Percentiles rank a stretch among this genome's conserved stretches.
Conservation (phyloP, 2,888 invertebrate species). For the Pyrrhia umbra region DNA sequence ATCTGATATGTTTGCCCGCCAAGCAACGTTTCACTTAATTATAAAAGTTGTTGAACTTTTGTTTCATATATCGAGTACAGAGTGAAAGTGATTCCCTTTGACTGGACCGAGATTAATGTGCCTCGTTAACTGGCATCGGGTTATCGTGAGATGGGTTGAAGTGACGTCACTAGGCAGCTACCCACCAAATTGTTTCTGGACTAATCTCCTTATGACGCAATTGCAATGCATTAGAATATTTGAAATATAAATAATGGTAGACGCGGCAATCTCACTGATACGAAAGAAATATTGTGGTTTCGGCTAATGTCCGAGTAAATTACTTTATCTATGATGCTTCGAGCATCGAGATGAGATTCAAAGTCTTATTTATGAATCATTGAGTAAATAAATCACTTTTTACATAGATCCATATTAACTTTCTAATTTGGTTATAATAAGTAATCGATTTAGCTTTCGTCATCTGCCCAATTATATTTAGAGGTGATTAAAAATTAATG, state of each 20-base stretch:
- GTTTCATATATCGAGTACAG: slow-evolving; percentile 63
- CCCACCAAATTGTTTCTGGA: slow-evolving; percentile 67
- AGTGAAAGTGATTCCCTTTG: slow-evolving; percentile 82
- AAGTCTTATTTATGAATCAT: slow-evolving; percentile 63
- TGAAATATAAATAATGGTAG: slow-evolving; percentile 73
- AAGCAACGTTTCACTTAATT: slow-evolving; percentile 63
- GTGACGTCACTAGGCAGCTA: slow-evolving; percentile 68
- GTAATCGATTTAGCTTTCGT: slow-evolving; percentile 47
- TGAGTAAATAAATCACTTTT: slow-evolving; percentile 60
- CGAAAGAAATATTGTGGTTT: slow-evolving; percentile 75
- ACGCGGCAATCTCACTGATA: slow-evolving; percentile 72
- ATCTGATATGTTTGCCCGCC: slow-evolving; percentile 48
- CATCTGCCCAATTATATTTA: slow-evolving; percentile 24
- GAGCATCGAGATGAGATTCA: slow-evolving; percentile 57
- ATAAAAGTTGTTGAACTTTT: slow-evolving; percentile 67
- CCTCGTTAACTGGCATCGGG: slow-evolving; percentile 66
- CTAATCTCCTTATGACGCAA: slow-evolving; percentile 72
- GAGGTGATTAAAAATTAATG: slow-evolving; percentile 31
- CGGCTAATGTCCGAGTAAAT: slow-evolving; percentile 67
- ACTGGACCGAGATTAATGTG: slow-evolving; percentile 75
- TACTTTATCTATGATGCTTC: slow-evolving; percentile 63
- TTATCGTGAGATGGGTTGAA: slow-evolving; percentile 73
- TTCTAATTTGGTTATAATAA: slow-evolving; percentile 53
- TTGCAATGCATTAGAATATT: slow-evolving; percentile 72
- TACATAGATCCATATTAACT: slow-evolving; percentile 49